Conservation (phyloP, 1,140 invertebrate species). For the Trigoniulus corallinus region DNA sequence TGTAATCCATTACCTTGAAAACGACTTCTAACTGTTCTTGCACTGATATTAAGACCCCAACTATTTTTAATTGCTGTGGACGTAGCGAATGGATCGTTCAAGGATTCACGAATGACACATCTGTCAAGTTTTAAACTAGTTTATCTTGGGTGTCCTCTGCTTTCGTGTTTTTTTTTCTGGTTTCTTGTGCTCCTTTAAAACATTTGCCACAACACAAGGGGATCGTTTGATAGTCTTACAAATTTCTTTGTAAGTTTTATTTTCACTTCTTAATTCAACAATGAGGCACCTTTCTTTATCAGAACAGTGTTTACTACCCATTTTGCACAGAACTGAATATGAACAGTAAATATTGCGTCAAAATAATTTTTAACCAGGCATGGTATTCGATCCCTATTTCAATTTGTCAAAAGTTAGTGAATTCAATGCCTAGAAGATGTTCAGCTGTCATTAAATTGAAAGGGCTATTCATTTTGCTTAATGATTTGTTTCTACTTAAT, state of each 20-base stretch:
- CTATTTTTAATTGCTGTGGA: background rate
- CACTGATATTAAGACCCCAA: background rate
- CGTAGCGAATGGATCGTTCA: constrained; percentile 1
- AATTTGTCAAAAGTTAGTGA: too few relatives aligned
- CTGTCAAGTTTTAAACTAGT: background rate
- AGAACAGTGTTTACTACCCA: background rate
- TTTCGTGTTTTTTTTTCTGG: constrained; percentile 1
- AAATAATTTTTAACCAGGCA: too few relatives aligned
- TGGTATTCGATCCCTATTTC: too few relatives aligned
- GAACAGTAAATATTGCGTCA: too few relatives aligned
- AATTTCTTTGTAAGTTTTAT: background rate
- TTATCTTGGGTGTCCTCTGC: background rate
- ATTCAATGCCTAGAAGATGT: too few relatives aligned
- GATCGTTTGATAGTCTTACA: background rate
- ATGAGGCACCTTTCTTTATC: background rate
- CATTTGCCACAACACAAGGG: background rate
- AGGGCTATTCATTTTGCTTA: too few relatives aligned
- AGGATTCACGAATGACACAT: background rate
- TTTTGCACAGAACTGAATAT: background rate
- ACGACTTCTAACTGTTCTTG: constrained; percentile 2
- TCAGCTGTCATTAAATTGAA: too few relatives aligned
- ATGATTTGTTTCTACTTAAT: too few relatives aligned
- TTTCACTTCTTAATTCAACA: background rate
- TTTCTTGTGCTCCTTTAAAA: background rate
- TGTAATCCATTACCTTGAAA: background rate